phyloP scores from a whole-genome alignment of 2,888 invertebrate species.

The Eutolmus rufibarbis region DNA sequence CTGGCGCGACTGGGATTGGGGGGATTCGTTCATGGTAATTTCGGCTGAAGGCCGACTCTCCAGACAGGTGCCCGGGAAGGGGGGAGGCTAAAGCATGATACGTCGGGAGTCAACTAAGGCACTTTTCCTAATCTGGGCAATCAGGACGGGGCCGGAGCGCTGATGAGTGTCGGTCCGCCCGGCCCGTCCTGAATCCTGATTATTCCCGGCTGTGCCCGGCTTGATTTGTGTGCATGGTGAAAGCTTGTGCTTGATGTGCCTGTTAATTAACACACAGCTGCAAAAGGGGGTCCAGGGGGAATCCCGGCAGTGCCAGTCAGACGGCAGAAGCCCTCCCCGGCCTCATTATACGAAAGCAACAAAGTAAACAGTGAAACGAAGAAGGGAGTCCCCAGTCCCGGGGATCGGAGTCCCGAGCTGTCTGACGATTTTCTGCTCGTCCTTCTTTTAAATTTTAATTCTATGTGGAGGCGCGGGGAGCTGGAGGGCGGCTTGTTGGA shows the following conservation, averaged over 20 bases:
- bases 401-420: not conserved
- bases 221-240: slow-evolving; percentile 22
- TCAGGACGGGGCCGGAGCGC: not conserved
- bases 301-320: not conserved
- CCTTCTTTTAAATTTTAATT: slow-evolving; percentile 26
- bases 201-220: not conserved
- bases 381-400: not conserved
- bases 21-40: slow-evolving; percentile 12
- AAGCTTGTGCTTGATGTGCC: slow-evolving; percentile 13
- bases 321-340: not conserved
- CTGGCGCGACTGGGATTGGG: not conserved
- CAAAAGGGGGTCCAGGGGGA: not conserved
- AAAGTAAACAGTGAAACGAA: slow-evolving; percentile 21
- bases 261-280: slow-evolving; percentile 33
- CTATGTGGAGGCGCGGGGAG: not conserved
- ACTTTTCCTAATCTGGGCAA: slow-evolving; percentile 7
- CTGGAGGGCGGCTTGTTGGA: not conserved
- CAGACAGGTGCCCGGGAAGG: not conserved
- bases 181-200: not conserved
- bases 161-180: not conserved
- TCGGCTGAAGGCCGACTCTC: not conserved
- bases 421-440: not conserved
- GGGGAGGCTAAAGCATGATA: not conserved
- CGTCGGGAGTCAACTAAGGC: not conserved
- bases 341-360: slow-evolving; percentile 11